Evolutionary conservation across 2,113 vertebrate species (phyloP).

Genomic region (Pipra filicauda): DNA sequence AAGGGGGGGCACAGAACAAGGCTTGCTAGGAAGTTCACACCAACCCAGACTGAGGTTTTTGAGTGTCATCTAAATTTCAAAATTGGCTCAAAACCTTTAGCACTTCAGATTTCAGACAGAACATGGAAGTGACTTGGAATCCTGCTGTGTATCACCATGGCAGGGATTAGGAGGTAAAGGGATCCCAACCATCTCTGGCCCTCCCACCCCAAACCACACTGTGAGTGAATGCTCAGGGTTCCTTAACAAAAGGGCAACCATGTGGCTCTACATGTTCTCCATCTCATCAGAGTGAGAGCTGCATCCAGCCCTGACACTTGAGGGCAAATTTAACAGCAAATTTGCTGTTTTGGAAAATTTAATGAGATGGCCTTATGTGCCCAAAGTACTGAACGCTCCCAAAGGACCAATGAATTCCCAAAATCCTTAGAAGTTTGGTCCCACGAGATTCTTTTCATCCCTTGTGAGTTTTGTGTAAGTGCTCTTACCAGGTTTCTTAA

Average conservation of each 20-base stretch:
- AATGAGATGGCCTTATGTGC: neutral
- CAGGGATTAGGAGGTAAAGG: neutral
- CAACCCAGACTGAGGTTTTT: neutral
- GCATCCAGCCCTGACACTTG: neutral
- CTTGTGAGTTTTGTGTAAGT: neutral
- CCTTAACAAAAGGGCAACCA: neutral
- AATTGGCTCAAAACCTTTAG: neutral
- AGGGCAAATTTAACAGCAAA: neutral
- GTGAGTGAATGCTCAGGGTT: neutral
- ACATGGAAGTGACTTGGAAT: neutral
- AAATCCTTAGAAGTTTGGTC: neutral
- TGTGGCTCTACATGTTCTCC: accelerated
- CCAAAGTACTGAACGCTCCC: neutral
- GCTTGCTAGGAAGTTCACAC: neutral
- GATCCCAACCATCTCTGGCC: neutral
- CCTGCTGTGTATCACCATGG: no score
- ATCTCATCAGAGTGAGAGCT: neutral
- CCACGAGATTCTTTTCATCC: neutral
- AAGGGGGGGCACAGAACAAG: neutral
- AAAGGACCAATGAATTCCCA: neutral
- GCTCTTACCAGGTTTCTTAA: neutral
- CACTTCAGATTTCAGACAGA: neutral
- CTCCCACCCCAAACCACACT: neutral
- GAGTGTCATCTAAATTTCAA: neutral
- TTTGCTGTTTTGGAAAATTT: neutral